Base-by-base conservation (phyloP, 2,888 invertebrate genomes). In the Drosophila formosana region DNA sequence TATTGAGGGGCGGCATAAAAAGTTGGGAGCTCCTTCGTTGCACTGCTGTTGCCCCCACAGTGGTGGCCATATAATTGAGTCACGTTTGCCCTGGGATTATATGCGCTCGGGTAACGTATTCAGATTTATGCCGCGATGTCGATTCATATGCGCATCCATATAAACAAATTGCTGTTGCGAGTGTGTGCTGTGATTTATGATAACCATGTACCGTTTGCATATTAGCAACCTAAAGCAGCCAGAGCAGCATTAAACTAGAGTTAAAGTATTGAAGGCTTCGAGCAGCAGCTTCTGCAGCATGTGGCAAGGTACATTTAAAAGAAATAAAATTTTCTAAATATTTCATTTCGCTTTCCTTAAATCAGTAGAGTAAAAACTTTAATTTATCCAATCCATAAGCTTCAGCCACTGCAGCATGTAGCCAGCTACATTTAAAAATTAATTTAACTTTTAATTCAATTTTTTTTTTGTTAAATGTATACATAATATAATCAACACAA, bases 21-120 rank as follows among this genome's bases (percentile, higher is more conserved):
- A 37, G 25, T 65, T 47, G 53, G 58, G 57, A 63, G 73, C 3
- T 51, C 61, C 49, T 58, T 9, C 7, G 25, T 6, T 62, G 56
- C 45, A 56, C n/a, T 28, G 47, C 41, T 41, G 18, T 30, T 62
- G 45, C 28, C 25, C 28, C 18, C 37, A 50, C 60, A 52, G 18
- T 56, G 50, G 37, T 76, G 69, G 69, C 71, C 70, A 79, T 78
- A 88, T 84, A 89, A 88, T 90, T 82, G 89, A 89, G 89, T 89
- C 88, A 88, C 90, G 90, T 88, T 84, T 86, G 77, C 66, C 34
- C 49, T 41, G 77, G 77, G 76, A 80, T 87, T 87, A 84, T 56
- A 66, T 64, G 65, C 64, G 67, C 43, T 56, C 60, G 18, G 78
- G 63, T 68, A 69, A 80, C 64, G 79, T 87, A 88, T 89, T 83